Percentiles rank a stretch among this genome's conserved stretches.
These are phyloP conservation scores for Polyodon spathula DNA, from an alignment of 2,113 vertebrate genomes.

Conservation along the genomic window DNA sequence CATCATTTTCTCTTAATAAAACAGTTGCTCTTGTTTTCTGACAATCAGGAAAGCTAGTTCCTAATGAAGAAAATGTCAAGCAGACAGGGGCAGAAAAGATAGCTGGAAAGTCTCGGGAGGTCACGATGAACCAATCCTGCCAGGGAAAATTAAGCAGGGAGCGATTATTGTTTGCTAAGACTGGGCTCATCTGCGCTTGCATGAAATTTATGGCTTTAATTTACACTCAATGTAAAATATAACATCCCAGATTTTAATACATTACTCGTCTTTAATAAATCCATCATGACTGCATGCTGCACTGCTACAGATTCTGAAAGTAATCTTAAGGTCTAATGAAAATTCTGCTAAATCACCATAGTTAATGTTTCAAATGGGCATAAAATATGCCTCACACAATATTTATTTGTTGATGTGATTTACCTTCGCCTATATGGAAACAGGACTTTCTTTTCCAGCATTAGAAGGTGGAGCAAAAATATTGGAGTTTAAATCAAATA, in stretches of 20 bases:
- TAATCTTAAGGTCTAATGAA: slow-evolving; percentile 48
- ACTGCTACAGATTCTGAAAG: slow-evolving; percentile 51
- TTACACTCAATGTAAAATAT: slow-evolving; percentile 64
- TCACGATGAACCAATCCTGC: slow-evolving; percentile 29
- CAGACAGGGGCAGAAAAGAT: slow-evolving; percentile 35
- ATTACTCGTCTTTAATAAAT: slow-evolving; percentile 65
- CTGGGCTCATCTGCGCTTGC: slow-evolving; percentile 45
- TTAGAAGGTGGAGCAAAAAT: no score
- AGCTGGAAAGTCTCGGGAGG: slow-evolving; percentile 31
- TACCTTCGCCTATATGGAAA: slow-evolving; percentile 24
- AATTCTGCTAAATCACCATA: no score
- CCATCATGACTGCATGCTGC: slow-evolving; percentile 46
- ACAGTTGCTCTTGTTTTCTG: slow-evolving; percentile 51
- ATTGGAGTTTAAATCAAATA: no score
- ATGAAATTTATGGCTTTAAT: slow-evolving; percentile 71
- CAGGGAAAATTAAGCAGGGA: slow-evolving; percentile 42
- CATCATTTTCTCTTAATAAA: slow-evolving; percentile 57
- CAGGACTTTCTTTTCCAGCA: no score
- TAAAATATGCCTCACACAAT: no score
- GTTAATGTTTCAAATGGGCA: no score
- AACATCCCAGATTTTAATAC: slow-evolving; percentile 53
- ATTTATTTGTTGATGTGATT: slow-evolving; percentile 15
- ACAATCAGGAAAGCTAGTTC: slow-evolving; percentile 39
- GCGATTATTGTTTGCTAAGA: slow-evolving; percentile 53
- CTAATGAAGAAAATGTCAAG: slow-evolving; percentile 56